phyloP scores from a whole-genome alignment of 2,888 invertebrate genomes.

The Acrocyrtus sp. region DNA sequence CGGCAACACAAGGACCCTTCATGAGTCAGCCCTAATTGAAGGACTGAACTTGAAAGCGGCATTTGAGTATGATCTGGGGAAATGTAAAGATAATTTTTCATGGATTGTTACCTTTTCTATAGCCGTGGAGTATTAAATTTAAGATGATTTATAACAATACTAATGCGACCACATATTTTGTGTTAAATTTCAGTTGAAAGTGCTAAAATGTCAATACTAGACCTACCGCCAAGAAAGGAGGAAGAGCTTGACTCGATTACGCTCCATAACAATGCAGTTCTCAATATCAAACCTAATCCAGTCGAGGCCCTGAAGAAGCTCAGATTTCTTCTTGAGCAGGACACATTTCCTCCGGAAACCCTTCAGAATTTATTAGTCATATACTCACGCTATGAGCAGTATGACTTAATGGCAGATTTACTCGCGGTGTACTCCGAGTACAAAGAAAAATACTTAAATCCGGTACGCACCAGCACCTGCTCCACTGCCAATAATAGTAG shows the following conservation, averaged over 20 bases:
- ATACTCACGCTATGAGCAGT: constrained; percentile 97
- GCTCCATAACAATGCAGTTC: constrained; percentile 94
- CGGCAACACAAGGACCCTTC: constrained; percentile 73
- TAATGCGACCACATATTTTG: neutral
- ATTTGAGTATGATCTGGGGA: constrained; percentile 85
- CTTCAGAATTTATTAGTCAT: constrained; percentile 94
- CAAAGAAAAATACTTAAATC: constrained; percentile 92
- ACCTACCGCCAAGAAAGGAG: constrained; percentile 93
- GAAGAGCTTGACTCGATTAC: constrained; percentile 98
- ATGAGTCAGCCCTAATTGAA: constrained; percentile 96
- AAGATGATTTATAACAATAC: neutral
- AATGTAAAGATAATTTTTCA: constrained; percentile 25
- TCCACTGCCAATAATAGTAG: neutral
- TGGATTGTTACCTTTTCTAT: neutral
- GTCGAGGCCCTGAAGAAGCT: constrained; percentile 95
- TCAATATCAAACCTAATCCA: constrained; percentile 87
- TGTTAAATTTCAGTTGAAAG: constrained; percentile 24
- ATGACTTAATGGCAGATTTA: constrained; percentile 97
- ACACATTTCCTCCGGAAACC: constrained; percentile 97
- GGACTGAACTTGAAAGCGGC: constrained; percentile 99
- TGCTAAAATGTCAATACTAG: constrained; percentile 80
- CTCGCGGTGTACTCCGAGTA: constrained; percentile 96
- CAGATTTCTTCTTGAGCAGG: constrained; percentile 93
- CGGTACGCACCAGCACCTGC: constrained; percentile 74
- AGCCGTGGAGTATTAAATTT: neutral